Percentiles rank a stretch among this genome's conserved stretches.
Conservation (phyloP, 2,888 invertebrate species). For the Harpalus rufipes region DNA sequence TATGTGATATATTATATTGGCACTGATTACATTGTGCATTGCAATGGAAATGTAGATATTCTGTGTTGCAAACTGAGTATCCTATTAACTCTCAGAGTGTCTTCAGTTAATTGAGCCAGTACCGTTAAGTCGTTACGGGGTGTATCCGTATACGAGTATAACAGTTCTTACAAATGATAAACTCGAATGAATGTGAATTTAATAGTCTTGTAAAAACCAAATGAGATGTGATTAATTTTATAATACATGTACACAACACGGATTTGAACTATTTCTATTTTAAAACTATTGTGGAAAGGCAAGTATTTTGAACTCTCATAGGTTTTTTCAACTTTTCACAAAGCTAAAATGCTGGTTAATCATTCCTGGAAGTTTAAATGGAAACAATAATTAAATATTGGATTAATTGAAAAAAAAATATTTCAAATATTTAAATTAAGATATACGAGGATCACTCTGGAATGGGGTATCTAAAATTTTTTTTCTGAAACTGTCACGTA, state of each 20-base stretch:
- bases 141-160: slow-evolving; percentile 22
- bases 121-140: slow-evolving; percentile 33
- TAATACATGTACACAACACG: not conserved
- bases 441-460: too few relatives aligned
- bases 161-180: slow-evolving; percentile 27
- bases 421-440: too few relatives aligned
- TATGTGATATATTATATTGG: not conserved
- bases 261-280: not conserved
- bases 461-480: too few relatives aligned
- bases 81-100: slow-evolving; percentile 1
- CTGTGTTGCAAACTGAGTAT: not conserved
- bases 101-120: slow-evolving; percentile 28
- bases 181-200: slow-evolving; percentile 14
- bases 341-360: not conserved
- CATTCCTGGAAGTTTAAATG: not conserved
- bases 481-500: too few relatives aligned
- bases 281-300: not conserved
- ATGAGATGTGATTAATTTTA: not conserved
- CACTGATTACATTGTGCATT: not conserved
- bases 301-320: not conserved
- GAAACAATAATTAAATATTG: not conserved
- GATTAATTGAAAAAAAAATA: too few relatives aligned
- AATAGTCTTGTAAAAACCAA: slow-evolving; percentile 19
- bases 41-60: not conserved
- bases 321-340: not conserved